Conservation (phyloP, 2,888 invertebrate genomes). For the Zelleria hepariella region DNA sequence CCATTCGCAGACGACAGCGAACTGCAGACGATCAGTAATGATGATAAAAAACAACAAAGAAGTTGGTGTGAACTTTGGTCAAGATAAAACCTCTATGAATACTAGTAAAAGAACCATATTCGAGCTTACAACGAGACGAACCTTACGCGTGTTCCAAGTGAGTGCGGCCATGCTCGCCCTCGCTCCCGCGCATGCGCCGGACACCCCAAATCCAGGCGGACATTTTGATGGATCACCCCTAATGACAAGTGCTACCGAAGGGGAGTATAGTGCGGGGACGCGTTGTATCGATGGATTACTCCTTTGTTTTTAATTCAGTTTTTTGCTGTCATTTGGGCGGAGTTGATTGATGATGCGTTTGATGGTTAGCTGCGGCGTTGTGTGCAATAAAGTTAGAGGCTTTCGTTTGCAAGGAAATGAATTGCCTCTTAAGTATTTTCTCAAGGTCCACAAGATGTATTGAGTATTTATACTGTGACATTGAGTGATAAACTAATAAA, state of each 20-base stretch:
- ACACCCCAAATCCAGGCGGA: slow-evolving; percentile 68
- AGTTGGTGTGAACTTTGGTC: no score
- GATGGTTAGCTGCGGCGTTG: neutral
- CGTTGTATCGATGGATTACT: neutral
- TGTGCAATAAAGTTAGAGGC: neutral
- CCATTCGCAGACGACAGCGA: no score
- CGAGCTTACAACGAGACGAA: neutral
- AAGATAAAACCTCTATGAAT: no score
- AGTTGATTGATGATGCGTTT: neutral
- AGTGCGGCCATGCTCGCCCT: slow-evolving; percentile 35
- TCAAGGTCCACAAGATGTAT: no score
- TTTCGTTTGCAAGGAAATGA: no score
- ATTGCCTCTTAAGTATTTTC: no score
- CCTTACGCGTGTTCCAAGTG: no score
- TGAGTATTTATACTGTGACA: no score
- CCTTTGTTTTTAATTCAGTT: neutral
- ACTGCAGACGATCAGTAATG: no score
- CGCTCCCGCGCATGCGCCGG: slow-evolving; percentile 49
- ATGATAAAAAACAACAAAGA: no score
- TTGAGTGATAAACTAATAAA: no score
- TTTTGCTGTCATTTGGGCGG: neutral
- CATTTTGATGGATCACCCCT: slow-evolving; percentile 72
- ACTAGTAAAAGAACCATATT: no score
- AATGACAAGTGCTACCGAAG: slow-evolving; percentile 64
- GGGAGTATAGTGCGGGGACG: slow-evolving; percentile 35